A percentile compares a stretch with the other conserved stretches of the same genome.
phyloP scores from a whole-genome alignment of 1,140 invertebrate genomes.

The Calephelis nemesis region DNA sequence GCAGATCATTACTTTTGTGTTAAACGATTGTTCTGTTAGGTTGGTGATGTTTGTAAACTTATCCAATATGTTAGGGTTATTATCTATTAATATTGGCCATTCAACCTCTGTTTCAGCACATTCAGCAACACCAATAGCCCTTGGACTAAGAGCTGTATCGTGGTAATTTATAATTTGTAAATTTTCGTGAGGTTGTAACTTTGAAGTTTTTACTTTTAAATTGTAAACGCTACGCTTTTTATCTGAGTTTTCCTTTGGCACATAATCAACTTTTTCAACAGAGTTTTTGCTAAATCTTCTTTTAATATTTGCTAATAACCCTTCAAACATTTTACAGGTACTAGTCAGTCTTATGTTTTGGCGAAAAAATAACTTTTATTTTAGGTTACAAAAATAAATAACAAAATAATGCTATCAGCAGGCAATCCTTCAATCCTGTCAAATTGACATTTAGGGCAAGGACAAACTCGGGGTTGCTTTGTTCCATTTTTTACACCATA shows the following conservation, averaged over 20 bases:
- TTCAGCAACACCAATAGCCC: slow-evolving; percentile 58
- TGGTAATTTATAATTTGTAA: slow-evolving; percentile 43
- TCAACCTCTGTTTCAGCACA: slow-evolving; percentile 68
- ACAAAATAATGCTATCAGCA: slow-evolving; percentile 36
- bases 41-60: slow-evolving; percentile 84
- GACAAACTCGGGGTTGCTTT: slow-evolving; percentile 43
- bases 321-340: slow-evolving; percentile 71
- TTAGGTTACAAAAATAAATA: slow-evolving; percentile 22
- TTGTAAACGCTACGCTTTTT: slow-evolving; percentile 67
- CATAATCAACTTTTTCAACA: slow-evolving; percentile 41
- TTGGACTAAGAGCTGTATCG: slow-evolving; percentile 60
- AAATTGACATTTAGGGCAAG: slow-evolving; percentile 74
- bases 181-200: slow-evolving; percentile 47
- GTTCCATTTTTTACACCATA: slow-evolving; percentile 48
- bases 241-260: slow-evolving; percentile 62
- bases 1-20: slow-evolving; percentile 57
- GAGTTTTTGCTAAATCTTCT: slow-evolving; percentile 79
- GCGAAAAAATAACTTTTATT: slow-evolving; percentile 46
- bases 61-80: slow-evolving; percentile 81
- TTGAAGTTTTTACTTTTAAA: slow-evolving; percentile 66
- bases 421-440: slow-evolving; percentile 53
- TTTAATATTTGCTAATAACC: slow-evolving; percentile 64
- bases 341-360: slow-evolving; percentile 68
- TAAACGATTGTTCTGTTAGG: slow-evolving; percentile 67
- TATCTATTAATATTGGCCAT: slow-evolving; percentile 60